Evolutionary conservation across 2,797 vertebrate genomes (phyloP).

Genomic region (Sylvilagus floridanus): DNA sequence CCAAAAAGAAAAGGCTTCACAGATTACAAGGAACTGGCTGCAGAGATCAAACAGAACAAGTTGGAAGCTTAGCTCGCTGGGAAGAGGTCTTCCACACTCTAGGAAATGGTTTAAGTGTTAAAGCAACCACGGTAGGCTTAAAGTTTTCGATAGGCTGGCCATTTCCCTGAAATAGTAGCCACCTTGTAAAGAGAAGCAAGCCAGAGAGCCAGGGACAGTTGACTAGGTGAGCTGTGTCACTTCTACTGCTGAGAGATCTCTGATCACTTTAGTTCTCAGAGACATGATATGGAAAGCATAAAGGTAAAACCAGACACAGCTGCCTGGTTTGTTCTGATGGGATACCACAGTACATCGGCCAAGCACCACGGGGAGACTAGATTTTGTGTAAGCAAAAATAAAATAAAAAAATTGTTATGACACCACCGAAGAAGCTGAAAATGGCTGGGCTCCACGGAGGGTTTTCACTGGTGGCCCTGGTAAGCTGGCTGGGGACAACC

Average conservation of each 20-base stretch:
- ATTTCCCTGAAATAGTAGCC: not conserved
- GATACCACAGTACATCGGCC: not conserved
- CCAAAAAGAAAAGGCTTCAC: not conserved
- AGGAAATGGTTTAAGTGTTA: not conserved
- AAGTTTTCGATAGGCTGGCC: not conserved
- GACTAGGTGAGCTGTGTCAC: not conserved
- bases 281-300: not conserved
- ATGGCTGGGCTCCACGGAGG: fast-evolving
- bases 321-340: not conserved
- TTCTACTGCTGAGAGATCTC: not conserved
- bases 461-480: not conserved
- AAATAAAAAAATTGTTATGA: not conserved
- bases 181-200: not conserved
- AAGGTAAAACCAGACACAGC: not conserved
- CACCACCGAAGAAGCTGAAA: not conserved
- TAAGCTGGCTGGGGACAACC: not conserved
- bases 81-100: not conserved
- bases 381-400: slow-evolving; percentile 15
- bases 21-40: not conserved
- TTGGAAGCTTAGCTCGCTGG: not conserved
- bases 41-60: not conserved
- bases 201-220: not conserved
- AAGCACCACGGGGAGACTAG: not conserved
- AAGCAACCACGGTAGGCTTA: not conserved
- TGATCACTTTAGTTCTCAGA: not conserved